Percentiles rank a stretch among this genome's conserved stretches.
Conservation (phyloP, 2,888 invertebrate species). For the Balanococcus diminutus region DNA sequence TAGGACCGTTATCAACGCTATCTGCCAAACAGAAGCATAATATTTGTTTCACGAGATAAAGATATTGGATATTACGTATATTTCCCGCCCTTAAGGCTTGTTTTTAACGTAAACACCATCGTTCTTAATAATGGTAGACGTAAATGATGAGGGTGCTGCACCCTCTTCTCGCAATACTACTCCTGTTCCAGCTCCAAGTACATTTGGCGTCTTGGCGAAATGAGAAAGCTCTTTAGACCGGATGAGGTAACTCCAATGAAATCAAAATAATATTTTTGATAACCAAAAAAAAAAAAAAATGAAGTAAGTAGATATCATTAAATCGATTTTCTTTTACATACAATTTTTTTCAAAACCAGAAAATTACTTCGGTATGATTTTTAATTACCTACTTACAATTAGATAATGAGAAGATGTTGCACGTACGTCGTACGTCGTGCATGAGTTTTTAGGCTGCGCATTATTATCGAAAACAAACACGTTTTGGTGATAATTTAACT, state of each 20-base stretch:
- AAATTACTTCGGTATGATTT: background rate
- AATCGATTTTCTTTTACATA: background rate
- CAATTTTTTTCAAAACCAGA: background rate
- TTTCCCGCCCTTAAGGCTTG: conserved; percentile 30
- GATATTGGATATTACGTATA: conserved; percentile 37
- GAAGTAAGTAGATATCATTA: background rate
- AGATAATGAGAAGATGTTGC: no score
- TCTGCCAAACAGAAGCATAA: conserved; percentile 29
- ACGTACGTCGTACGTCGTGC: no score
- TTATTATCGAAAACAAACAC: background rate
- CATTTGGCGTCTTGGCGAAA: background rate
- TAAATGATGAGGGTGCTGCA: conserved; percentile 20
- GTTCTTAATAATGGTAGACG: conserved; percentile 38
- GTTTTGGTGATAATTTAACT: background rate
- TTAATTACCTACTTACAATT: no score
- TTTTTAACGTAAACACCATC: conserved; percentile 37
- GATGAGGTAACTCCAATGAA: background rate
- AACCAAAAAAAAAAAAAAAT: background rate
- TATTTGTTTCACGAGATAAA: conserved; percentile 38
- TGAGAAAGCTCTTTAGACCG: conserved; percentile 15
- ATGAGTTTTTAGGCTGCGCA: no score
- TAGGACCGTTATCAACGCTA: conserved; percentile 46
- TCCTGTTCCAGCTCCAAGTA: no score
- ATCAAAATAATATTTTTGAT: background rate
- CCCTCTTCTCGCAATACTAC: no score